A percentile compares a stretch with the other conserved stretches of the same genome.
phyloP scores from a whole-genome alignment of 2,888 invertebrate genomes.

The Dolomedes plantarius region DNA sequence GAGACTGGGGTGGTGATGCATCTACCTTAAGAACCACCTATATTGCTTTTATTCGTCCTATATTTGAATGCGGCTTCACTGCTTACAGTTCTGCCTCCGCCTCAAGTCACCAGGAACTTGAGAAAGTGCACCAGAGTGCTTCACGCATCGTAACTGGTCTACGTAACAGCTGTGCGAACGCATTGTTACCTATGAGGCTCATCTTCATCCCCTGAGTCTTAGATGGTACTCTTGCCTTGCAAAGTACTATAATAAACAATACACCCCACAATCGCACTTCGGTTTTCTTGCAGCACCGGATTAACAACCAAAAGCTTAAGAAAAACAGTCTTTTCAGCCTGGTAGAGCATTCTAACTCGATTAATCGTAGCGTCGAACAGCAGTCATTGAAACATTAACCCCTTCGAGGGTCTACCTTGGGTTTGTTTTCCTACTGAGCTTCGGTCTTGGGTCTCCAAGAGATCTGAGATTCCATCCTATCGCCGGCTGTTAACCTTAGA shows the following conservation, averaged over 20 bases:
- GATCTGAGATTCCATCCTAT: background rate
- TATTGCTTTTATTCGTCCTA: background rate
- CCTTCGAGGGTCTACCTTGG: background rate
- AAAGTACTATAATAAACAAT: constrained; percentile 5
- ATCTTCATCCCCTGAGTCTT: constrained; percentile 8
- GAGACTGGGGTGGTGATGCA: background rate
- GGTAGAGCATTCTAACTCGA: background rate
- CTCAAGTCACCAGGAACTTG: background rate
- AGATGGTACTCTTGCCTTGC: constrained; percentile 10
- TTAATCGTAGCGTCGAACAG: background rate
- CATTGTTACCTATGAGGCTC: constrained; percentile 14
- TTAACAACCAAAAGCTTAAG: constrained; percentile 7
- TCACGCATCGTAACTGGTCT: background rate
- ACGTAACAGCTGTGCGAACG: background rate
- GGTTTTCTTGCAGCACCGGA: background rate
- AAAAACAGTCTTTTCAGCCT: background rate
- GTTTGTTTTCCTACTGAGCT: constrained; percentile 1
- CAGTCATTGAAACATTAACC: background rate
- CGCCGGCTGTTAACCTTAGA: constrained; percentile 1
- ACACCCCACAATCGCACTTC: background rate
- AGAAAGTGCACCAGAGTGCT: constrained; percentile 5
- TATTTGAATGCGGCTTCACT: too few species aligned
- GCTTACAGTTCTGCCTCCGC: too few species aligned
- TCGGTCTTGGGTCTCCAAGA: background rate
- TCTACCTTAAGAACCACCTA: background rate